Evolutionary conservation across 2,797 vertebrate genomes (phyloP), one percentile per base, ranked within the genome.

Genomic region (Numenius phaeopus): DNA sequence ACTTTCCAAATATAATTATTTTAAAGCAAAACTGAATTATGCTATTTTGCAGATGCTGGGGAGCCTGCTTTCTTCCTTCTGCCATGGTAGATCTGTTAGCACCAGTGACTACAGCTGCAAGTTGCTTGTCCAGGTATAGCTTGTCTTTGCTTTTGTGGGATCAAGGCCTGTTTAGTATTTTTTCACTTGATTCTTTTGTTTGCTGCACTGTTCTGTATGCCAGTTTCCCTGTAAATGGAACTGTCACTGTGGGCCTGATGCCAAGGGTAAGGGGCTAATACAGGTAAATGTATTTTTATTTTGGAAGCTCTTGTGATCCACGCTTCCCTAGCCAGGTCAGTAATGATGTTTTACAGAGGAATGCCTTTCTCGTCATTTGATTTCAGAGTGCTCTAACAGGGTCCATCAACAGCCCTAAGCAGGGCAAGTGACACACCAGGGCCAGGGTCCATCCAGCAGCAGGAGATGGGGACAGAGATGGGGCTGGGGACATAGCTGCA

Each of bases 21-120:
- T 77, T 32, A 67, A 78, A 72, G 30, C 62, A 30, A 73, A 71
- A 12, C 19, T 55, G 55, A 66, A 77, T 64, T 32, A 18, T 0
- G 14, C 37, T 93, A 2, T 92, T 92, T 83, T 87, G n/a, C 81
- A 83, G 84, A 23, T 87, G 64, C 20, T 77, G 70, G 30, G 44
- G 37, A 80, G 30, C 37, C 40, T 67, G 9, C 94, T 94, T 87
- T 62, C 42, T 82, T 89, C 49, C 26, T 85, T 32, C 17, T 15
- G 4, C 50, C 0, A 0, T 0, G 0, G 18, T 20, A 55, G 23
- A 29, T 54, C 47, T 67, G 21, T 79, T 82, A 76, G 30, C 0
- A 0, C 22, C 67, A 50, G 27, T 39, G 67, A 66, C 81, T 72
- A 13, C 71, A 91, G 75, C 62, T 89, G 42, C 72, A 46, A 18